Evolutionary conservation across 1,140 invertebrate species (phyloP), one percentile per base, ranked within the genome.

Genomic region (Trichonephila clavipes): DNA sequence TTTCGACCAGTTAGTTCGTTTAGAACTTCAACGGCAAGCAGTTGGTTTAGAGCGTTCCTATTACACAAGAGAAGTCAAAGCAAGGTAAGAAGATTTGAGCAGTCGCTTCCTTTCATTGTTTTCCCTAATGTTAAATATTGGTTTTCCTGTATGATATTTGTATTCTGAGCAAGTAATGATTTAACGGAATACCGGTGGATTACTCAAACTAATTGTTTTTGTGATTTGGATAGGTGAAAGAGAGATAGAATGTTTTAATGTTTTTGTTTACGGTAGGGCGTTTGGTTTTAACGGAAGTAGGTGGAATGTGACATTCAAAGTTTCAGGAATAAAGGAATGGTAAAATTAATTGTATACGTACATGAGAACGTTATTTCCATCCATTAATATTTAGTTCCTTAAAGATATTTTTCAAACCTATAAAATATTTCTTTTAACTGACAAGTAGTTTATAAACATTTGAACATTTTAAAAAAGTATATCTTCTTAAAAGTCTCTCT

Each of bases 1-100:
- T 34, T 77, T 90, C 69, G 64, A 51, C 90, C 90, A 92, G 90
- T 69, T 28, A 92, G 90, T 69, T 28, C 34, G 90, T 19, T 92
- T 44, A 34, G 28, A 86, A 86, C 90, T 69, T 21, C 90, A 69
- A 66, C 62, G 59, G 90, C 19, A 92, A 86, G 8, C 90, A 64
- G 90, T 86, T 44, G 64, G 34, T 91, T 66, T 18, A 66, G 69
- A 85, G 82, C 82, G 44, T 85, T 85, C 82, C 58, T 85, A 59
- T 81, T 82, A 72, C 87, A 69, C 72, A 34, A 88, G 19, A 64
- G 59, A 44, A 58, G 1, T n/a, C 83, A 19, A 81, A 61, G 51
- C 40, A 91, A 91, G 90, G 90, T 91, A 83, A 91, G 90, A 12
- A 8, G 28, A n/a, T 69, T 69, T 8, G n/a, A 69, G 28, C 51